Evolutionary conservation across 2,113 vertebrate species (phyloP).

Genomic region (Pungitius pungitius): DNA sequence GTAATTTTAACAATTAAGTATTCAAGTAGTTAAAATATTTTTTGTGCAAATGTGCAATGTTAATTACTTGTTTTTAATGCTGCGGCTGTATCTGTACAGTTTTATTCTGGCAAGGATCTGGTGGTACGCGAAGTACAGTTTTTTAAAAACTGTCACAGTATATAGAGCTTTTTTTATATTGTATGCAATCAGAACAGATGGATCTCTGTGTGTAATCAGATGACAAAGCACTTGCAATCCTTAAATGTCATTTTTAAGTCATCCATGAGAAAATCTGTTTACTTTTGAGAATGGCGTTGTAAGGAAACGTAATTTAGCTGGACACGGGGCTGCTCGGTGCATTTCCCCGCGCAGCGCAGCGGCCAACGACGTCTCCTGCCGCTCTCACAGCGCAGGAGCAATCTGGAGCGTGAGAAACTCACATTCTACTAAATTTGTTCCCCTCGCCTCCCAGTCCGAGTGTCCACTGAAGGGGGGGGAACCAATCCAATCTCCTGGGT

Average conservation of each 20-base stretch:
- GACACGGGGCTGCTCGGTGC: conserved; percentile 10
- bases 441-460: conserved; percentile 26
- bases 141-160: not conserved
- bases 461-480: conserved; percentile 32
- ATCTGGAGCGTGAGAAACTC: conserved; percentile 54
- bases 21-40: too few relatives aligned
- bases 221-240: not conserved
- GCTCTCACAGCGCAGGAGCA: conserved; percentile 26
- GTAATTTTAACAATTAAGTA: too few relatives aligned
- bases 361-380: conserved; percentile 14
- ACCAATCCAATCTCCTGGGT: conserved; percentile 59
- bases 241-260: not conserved
- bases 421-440: conserved; percentile 36
- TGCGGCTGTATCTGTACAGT: not conserved
- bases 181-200: not conserved
- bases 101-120: not conserved
- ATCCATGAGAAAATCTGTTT: not conserved
- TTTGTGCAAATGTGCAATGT: not conserved
- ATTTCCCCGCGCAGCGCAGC: conserved; percentile 22
- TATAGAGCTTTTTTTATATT: not conserved
- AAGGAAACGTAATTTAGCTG: not conserved
- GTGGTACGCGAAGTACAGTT: not conserved
- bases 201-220: not conserved
- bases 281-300: not conserved
- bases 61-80: not conserved